Percentiles rank a stretch among this genome's conserved stretches.
Conservation (phyloP, 2,113 vertebrate genomes). For the Lasiurus borealis region DNA sequence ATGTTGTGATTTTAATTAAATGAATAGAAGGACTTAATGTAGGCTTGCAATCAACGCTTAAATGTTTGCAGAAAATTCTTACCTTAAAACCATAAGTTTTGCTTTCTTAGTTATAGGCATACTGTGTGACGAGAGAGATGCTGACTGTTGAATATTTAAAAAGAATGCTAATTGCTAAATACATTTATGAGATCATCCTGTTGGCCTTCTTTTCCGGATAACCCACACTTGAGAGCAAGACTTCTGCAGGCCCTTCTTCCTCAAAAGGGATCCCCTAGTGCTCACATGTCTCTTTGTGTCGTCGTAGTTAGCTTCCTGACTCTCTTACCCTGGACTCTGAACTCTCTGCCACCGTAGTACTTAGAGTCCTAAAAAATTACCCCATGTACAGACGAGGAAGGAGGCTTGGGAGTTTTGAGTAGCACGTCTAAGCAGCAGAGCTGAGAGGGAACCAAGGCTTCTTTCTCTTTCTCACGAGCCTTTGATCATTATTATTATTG, state of each 20-base stretch:
- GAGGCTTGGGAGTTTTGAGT: neutral
- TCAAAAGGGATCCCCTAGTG: neutral
- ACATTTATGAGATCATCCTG: neutral
- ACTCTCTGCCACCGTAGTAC: neutral
- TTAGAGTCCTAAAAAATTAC: neutral
- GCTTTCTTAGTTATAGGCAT: neutral
- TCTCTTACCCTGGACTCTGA: neutral
- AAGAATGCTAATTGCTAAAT: conserved; percentile 20
- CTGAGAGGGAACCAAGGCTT: neutral
- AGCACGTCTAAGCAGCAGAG: neutral
- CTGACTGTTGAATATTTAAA: neutral
- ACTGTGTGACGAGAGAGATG: neutral
- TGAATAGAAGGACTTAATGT: neutral
- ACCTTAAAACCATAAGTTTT: conserved; percentile 41
- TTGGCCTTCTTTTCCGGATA: neutral
- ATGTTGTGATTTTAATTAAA: conserved; percentile 18
- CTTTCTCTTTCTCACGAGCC: neutral
- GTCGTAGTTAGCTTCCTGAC: no score
- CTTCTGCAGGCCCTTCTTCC: neutral
- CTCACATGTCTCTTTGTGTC: neutral
- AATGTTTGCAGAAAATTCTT: conserved; percentile 25
- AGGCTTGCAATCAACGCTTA: neutral
- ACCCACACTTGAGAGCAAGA: neutral
- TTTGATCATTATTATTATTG: neutral
- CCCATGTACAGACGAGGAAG: neutral